Conservation (phyloP, 1,140 invertebrate species). For the Calephelis nemesis region DNA sequence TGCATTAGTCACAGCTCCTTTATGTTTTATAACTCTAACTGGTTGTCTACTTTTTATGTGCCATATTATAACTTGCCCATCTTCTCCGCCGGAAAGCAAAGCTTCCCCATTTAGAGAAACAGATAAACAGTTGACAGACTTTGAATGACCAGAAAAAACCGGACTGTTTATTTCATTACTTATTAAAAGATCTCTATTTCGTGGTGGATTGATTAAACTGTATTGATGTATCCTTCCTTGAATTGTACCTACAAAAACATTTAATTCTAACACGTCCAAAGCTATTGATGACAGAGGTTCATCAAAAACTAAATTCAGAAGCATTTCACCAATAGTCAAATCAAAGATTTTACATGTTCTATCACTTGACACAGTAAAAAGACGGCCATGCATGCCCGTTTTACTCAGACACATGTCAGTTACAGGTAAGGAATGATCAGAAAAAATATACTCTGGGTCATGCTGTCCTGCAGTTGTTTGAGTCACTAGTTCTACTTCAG, state of each 20-base stretch:
- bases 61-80: slow-evolving; percentile 88
- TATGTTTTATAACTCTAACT: slow-evolving; percentile 84
- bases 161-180: slow-evolving; percentile 67
- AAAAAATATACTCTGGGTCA: slow-evolving; percentile 84
- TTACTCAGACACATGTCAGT: slow-evolving; percentile 86
- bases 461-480: slow-evolving; percentile 79
- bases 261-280: slow-evolving; percentile 85
- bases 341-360: slow-evolving; percentile 91
- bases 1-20: slow-evolving; percentile 86
- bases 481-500: slow-evolving; percentile 63
- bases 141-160: slow-evolving; percentile 83
- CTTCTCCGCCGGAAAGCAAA: slow-evolving; percentile 87
- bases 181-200: slow-evolving; percentile 84
- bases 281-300: slow-evolving; percentile 84
- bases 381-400: slow-evolving; percentile 81
- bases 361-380: slow-evolving; percentile 90
- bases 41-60: slow-evolving; percentile 87
- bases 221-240: slow-evolving; percentile 86
- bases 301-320: slow-evolving; percentile 88
- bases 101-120: slow-evolving; percentile 84
- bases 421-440: slow-evolving; percentile 87
- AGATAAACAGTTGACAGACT: slow-evolving; percentile 84
- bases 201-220: slow-evolving; percentile 82
- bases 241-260: slow-evolving; percentile 86
- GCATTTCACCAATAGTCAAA: slow-evolving; percentile 81